Percentiles rank a stretch among this genome's conserved stretches.
These are phyloP conservation scores for Electrophaes corylata DNA, from an alignment of 2,888 invertebrate genomes.

Conservation along the genomic window DNA sequence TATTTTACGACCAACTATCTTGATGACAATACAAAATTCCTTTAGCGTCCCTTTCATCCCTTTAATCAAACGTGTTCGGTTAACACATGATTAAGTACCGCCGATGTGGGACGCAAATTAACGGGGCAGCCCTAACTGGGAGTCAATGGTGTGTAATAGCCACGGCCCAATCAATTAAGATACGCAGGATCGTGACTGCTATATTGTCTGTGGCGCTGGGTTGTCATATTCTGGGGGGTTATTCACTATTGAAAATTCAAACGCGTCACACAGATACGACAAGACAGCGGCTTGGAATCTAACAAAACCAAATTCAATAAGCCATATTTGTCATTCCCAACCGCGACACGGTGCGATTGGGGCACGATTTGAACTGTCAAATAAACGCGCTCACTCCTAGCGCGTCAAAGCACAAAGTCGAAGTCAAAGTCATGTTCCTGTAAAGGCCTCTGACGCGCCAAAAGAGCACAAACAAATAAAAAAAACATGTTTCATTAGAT, in stretches of 20 bases:
- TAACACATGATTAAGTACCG: slow-evolving; percentile 40
- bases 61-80: slow-evolving; percentile 41
- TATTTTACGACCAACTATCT: slow-evolving; percentile 10
- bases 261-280: too few relatives aligned
- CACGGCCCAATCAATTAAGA: slow-evolving; percentile 60
- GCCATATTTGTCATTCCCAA: too few relatives aligned
- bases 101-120: slow-evolving; percentile 38
- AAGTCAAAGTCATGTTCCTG: too few relatives aligned
- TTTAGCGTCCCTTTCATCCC: slow-evolving; percentile 27
- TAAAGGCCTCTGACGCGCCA: neutral
- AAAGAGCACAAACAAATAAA: neutral
- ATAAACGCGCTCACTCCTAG: too few relatives aligned
- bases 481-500: neutral
- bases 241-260: too few relatives aligned
- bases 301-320: too few relatives aligned
- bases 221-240: slow-evolving; percentile 2
- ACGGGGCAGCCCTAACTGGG: slow-evolving; percentile 54
- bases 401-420: too few relatives aligned
- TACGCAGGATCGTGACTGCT: slow-evolving; percentile 37
- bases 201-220: slow-evolving; percentile 32
- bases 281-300: too few relatives aligned
- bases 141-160: slow-evolving; percentile 61
- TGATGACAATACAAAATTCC: slow-evolving; percentile 16
- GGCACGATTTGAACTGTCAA: too few relatives aligned
- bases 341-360: too few relatives aligned